phyloP scores from a whole-genome alignment of 2,113 vertebrate species.

The Otolemur garnettii region DNA sequence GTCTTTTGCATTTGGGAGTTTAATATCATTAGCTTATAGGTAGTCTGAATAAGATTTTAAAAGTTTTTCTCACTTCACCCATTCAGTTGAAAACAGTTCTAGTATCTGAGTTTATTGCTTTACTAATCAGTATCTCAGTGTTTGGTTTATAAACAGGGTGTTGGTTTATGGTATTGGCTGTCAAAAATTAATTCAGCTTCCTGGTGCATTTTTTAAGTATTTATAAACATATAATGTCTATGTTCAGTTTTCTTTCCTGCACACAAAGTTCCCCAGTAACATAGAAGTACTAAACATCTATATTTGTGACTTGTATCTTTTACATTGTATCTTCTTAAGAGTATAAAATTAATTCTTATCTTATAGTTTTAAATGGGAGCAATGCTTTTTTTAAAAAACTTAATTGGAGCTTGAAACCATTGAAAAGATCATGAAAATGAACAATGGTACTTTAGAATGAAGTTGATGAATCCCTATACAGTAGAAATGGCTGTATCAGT shows the following conservation, averaged over 20 bases:
- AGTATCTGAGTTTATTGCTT: background rate
- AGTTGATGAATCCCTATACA: background rate
- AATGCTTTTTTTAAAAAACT: background rate
- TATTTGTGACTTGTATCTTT: conserved; percentile 27
- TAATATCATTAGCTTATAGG: background rate
- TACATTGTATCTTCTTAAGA: conserved; percentile 11
- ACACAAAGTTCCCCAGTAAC: background rate
- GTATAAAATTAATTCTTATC: background rate
- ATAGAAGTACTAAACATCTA: background rate
- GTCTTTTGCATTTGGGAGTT: background rate
- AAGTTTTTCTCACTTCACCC: conserved; percentile 2
- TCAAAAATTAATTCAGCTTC: background rate
- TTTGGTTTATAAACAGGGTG: background rate
- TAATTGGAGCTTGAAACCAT: conserved; percentile 4
- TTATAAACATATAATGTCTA: background rate
- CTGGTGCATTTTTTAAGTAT: background rate
- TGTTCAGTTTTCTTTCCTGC: background rate
- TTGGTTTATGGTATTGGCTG: background rate
- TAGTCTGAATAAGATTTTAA: background rate
- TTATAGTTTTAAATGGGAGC: conserved; percentile 6
- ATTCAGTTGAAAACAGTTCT: conserved; percentile 1
- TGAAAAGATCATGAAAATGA: conserved; percentile 38
- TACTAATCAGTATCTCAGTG: background rate
- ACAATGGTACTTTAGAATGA: background rate
- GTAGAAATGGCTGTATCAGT: background rate